Base-by-base conservation (phyloP, 2,888 invertebrate species). In the Hypercompe scribonia region DNA sequence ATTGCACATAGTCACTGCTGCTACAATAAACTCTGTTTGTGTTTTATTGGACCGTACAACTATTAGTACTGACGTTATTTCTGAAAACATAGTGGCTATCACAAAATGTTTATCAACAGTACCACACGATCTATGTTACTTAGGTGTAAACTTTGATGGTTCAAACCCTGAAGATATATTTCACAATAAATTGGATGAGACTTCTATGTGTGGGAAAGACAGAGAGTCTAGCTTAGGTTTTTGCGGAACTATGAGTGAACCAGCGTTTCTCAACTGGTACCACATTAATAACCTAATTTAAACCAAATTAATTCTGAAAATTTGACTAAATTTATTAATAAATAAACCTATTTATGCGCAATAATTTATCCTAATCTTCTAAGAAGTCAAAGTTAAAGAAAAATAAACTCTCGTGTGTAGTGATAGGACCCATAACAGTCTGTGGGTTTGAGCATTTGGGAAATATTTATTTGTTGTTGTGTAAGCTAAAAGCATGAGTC, bases 31-130 rank as follows among this genome's bases (percentile, higher is more conserved):
- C 72, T 68, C 39, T 39, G 46, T 79, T 77, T 75, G 54, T 15
- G 72, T 74, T 82, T 82, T 77, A 81, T 73, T 74, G 78, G 74
- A 78, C 73, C 36, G 74, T 66, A n/a, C 64, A 46, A 54, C 73
- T 70, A 69, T 64, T 34, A 33, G n/a, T 67, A 50, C 54, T 68
- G 24, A 64, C 21, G 58, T 54, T 83, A 82, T 79, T 83, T 76
- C 58, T 65, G 46, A 74, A 71, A 24, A 1, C 34, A 46, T 65
- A 75, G 39, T 79, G 73, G 71, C 70, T 79, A 74, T 65, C 70
- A 69, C 78, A 58, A 58, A 58, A 1, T 61, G 61, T 61, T 58
- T 58, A 61, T 31, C 31, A 61, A 61, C 61, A 61, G 31, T 54
- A 24, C 18, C 76, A 73, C 28, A 65, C 68, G 50, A 72, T 70